These are phyloP conservation scores for Spodoptera exigua DNA, from an alignment of 2,888 invertebrate genomes.

Conservation along the genomic window DNA sequence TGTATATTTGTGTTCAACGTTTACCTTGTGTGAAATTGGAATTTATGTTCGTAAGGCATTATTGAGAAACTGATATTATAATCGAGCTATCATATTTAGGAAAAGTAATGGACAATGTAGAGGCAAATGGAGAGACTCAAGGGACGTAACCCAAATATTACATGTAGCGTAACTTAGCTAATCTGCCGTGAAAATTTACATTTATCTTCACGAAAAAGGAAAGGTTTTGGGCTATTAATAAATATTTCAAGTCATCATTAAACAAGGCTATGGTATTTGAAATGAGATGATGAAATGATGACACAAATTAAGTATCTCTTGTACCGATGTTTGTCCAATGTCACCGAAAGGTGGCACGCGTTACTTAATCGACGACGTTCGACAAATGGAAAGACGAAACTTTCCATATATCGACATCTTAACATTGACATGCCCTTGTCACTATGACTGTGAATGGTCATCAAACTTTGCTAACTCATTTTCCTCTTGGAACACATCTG, in stretches of 20 bases:
- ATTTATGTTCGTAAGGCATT: neutral
- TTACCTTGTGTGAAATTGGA: slow-evolving; percentile 6
- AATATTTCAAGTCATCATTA: neutral
- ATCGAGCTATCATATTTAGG: neutral
- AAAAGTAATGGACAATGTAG: neutral
- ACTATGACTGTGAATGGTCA: neutral
- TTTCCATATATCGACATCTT: too few species aligned
- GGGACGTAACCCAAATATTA: too few species aligned
- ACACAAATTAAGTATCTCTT: neutral
- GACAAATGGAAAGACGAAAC: too few species aligned
- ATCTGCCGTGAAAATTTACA: too few species aligned
- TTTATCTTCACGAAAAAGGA: too few species aligned
- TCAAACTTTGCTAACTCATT: neutral
- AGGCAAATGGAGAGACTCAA: too few species aligned
- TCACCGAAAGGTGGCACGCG: slow-evolving; percentile 7
- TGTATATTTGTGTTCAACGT: slow-evolving; percentile 4
- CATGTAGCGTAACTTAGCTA: too few species aligned
- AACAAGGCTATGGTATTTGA: too few species aligned
- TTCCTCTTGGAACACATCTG: slow-evolving; percentile 10
- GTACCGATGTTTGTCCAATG: neutral
- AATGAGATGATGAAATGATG: neutral
- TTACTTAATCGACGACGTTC: too few species aligned
- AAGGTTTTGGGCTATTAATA: too few species aligned
- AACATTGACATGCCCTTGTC: too few species aligned
- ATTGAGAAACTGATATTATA: neutral